Percentiles rank a stretch among this genome's conserved stretches.
phyloP scores from a whole-genome alignment of 2,888 invertebrate species.

The Phasia obesa region DNA sequence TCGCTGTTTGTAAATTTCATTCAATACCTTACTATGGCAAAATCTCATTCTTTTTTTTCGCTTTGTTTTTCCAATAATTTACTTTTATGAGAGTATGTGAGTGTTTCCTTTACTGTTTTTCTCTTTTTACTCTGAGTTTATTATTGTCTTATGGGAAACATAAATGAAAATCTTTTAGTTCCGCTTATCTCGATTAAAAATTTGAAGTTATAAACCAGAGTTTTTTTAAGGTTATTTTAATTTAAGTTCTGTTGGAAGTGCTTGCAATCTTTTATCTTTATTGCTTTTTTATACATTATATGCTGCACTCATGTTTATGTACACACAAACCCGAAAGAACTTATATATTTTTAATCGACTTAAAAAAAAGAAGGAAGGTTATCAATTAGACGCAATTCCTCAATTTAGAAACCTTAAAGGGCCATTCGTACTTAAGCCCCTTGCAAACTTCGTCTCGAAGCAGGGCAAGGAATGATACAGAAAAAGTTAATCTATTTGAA shows the following conservation, averaged over 20 bases:
- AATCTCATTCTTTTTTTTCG: conserved; percentile 28
- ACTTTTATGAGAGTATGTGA: not conserved
- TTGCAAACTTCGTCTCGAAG: too few relatives aligned
- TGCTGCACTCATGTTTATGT: too few relatives aligned
- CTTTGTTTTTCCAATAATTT: not conserved
- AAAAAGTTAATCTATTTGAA: too few relatives aligned
- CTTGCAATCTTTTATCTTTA: conserved; percentile 31
- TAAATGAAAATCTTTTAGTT: conserved; percentile 80
- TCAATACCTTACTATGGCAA: conserved; percentile 31
- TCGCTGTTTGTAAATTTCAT: conserved; percentile 34
- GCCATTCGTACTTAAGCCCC: too few relatives aligned
- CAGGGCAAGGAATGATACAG: too few relatives aligned
- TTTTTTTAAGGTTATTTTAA: conserved; percentile 12
- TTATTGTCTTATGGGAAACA: conserved; percentile 69
- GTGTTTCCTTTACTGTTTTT: conserved; percentile 35
- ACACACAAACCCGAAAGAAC: too few relatives aligned
- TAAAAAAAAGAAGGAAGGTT: too few relatives aligned
- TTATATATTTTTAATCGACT: too few relatives aligned
- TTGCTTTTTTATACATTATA: not conserved
- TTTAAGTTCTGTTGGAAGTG: not conserved
- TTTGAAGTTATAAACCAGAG: conserved; percentile 78
- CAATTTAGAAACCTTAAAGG: too few relatives aligned
- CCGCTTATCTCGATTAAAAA: conserved; percentile 79
- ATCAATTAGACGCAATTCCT: too few relatives aligned
- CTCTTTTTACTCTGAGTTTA: conserved; percentile 20